Conservation (phyloP, 2,888 invertebrate genomes). For the Erannis defoliaria region DNA sequence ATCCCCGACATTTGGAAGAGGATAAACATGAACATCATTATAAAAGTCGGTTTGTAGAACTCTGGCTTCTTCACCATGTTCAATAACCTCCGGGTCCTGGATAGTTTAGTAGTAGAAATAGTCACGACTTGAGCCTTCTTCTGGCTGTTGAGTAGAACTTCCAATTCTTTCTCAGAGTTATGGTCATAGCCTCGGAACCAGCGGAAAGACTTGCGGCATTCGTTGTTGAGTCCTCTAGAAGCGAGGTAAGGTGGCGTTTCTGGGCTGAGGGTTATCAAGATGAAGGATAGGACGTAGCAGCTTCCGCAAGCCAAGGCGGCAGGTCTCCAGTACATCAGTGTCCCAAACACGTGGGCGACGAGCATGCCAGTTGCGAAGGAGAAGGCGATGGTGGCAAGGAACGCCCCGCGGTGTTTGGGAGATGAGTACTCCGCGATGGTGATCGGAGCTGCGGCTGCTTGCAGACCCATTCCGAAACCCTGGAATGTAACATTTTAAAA, state of each 20-base stretch:
- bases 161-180: constrained; percentile 79
- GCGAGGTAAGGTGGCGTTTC: constrained; percentile 90
- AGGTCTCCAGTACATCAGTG: constrained; percentile 86
- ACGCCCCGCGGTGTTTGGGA: constrained; percentile 87
- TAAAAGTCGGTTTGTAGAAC: constrained; percentile 87
- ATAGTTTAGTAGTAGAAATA: constrained; percentile 60
- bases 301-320: constrained; percentile 84
- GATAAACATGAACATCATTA: constrained; percentile 89
- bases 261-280: constrained; percentile 84
- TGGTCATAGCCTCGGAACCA: constrained; percentile 85
- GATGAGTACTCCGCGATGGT: constrained; percentile 82
- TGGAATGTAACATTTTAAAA: constrained; percentile 56
- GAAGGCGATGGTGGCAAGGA: constrained; percentile 88
- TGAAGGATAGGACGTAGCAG: constrained; percentile 79
- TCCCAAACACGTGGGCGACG: constrained; percentile 88
- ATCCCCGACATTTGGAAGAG: constrained; percentile 90
- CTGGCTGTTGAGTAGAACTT: constrained; percentile 73
- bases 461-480: constrained; percentile 84
- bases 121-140: constrained; percentile 55
- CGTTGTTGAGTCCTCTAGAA: constrained; percentile 79
- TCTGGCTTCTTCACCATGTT: constrained; percentile 72
- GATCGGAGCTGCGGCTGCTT: constrained; percentile 79
- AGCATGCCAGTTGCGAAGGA: constrained; percentile 89
- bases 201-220: constrained; percentile 86
- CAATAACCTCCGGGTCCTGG: constrained; percentile 64